A percentile compares a stretch with the other conserved stretches of the same genome.
Conservation (phyloP, 2,888 invertebrate species). For the Melanophora roralis region DNA sequence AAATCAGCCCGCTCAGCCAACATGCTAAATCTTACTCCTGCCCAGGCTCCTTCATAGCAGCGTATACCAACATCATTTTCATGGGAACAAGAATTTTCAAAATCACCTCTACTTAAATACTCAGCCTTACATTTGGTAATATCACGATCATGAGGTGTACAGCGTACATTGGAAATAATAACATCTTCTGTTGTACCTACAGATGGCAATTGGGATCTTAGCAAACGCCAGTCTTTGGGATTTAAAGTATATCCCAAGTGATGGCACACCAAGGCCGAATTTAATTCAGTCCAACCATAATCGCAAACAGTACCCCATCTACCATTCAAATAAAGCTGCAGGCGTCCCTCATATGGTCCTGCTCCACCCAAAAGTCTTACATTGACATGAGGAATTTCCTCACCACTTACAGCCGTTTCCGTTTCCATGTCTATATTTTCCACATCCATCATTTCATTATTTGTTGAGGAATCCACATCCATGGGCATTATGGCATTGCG, state of each 20-base stretch:
- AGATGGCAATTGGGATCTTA: slow-evolving; percentile 87
- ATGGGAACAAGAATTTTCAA: slow-evolving; percentile 92
- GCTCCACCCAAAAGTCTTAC: slow-evolving; percentile 90
- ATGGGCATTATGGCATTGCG: slow-evolving; percentile 84
- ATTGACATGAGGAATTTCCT: slow-evolving; percentile 81
- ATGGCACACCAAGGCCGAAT: slow-evolving; percentile 96
- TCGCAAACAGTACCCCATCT: slow-evolving; percentile 99
- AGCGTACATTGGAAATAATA: slow-evolving; percentile 90
- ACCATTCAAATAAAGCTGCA: slow-evolving; percentile 89
- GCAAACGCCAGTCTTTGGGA: slow-evolving; percentile 93
- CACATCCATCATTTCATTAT: slow-evolving; percentile 77
- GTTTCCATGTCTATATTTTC: slow-evolving; percentile 81
- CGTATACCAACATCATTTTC: slow-evolving; percentile 92
- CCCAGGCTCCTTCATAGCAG: slow-evolving; percentile 95
- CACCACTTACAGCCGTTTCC: slow-evolving; percentile 78
- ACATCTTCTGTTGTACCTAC: slow-evolving; percentile 88
- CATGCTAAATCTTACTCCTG: slow-evolving; percentile 93
- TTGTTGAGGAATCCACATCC: slow-evolving; percentile 81
- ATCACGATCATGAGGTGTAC: slow-evolving; percentile 93
- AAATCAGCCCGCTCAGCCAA: slow-evolving; percentile 91
- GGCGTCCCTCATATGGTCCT: slow-evolving; percentile 89
- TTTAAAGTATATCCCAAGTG: slow-evolving; percentile 95
- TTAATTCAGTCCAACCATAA: slow-evolving; percentile 94
- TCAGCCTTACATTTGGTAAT: slow-evolving; percentile 92
- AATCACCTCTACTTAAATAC: slow-evolving; percentile 80